phyloP scores from a whole-genome alignment of 2,113 vertebrate species.

The Candoia aspera region DNA sequence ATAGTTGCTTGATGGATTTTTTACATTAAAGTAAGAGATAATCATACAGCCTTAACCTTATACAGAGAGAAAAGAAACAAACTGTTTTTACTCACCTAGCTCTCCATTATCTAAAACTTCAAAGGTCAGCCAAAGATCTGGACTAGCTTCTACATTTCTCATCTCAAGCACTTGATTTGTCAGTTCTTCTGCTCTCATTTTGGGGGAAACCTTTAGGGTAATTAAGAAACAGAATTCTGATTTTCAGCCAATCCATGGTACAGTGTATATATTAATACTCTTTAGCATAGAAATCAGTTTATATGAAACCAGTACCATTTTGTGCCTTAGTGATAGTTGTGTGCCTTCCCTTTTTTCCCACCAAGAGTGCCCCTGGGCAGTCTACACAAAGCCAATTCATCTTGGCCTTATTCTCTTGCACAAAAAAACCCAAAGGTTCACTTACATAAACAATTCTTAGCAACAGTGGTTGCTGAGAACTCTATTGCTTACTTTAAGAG shows the following conservation, averaged over 20 bases:
- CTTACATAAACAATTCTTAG: accelerated
- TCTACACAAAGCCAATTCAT: neutral
- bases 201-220: constrained; percentile 86
- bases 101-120: constrained; percentile 92
- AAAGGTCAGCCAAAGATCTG: constrained; percentile 92
- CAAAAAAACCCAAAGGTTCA: neutral
- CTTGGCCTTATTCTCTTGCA: neutral
- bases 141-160: constrained; percentile 84
- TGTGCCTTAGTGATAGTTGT: neutral
- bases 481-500: constrained; percentile 85
- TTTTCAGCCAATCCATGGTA: neutral
- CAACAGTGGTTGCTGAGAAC: accelerated
- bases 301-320: neutral
- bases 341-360: too few relatives aligned
- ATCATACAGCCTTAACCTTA: accelerated
- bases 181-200: constrained; percentile 92
- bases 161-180: constrained; percentile 97
- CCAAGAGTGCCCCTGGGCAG: too few relatives aligned
- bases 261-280: neutral
- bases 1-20: neutral
- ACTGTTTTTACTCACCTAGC: constrained; percentile 81
- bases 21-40: neutral
- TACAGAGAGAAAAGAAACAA: neutral
- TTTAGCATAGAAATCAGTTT: constrained; percentile 1
- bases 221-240: neutral